phyloP scores from a whole-genome alignment of 1,140 invertebrate species.

The Conopomorpha cramerella region DNA sequence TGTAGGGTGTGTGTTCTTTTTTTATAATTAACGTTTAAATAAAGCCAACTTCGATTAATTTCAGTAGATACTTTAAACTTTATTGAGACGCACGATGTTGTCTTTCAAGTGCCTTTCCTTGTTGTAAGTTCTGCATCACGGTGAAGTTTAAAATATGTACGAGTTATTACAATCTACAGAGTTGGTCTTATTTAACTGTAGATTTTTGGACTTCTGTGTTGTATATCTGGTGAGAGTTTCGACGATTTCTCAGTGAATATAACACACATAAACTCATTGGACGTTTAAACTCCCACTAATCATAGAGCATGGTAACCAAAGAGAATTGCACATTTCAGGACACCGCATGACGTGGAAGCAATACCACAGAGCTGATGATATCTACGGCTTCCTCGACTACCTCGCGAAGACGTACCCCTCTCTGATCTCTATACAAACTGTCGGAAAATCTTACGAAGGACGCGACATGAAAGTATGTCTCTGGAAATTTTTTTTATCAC shows the following conservation, averaged over 20 bases:
- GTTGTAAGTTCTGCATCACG: too few species aligned
- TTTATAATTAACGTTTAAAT: slow-evolving; percentile 3
- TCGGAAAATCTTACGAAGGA: slow-evolving; percentile 78
- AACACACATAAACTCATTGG: too few species aligned
- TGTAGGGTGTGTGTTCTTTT: slow-evolving; percentile 6
- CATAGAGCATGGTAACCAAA: not conserved
- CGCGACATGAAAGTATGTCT: slow-evolving; percentile 66
- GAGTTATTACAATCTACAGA: too few species aligned
- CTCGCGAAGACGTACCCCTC: slow-evolving; percentile 73
- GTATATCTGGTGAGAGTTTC: too few species aligned
- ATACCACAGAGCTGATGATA: slow-evolving; percentile 76
- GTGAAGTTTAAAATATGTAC: too few species aligned
- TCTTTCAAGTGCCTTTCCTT: too few species aligned
- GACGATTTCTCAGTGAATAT: too few species aligned
- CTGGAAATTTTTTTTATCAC: slow-evolving; percentile 2
- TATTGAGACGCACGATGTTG: too few species aligned
- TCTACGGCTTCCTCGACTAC: slow-evolving; percentile 76
- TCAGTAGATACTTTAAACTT: too few species aligned
- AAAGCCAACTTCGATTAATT: not conserved
- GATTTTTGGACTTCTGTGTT: too few species aligned
- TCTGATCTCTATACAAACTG: slow-evolving; percentile 69
- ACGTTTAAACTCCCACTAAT: too few species aligned
- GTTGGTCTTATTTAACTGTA: too few species aligned
- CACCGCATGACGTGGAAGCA: slow-evolving; percentile 82
- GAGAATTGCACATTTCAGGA: slow-evolving; percentile 51